Evolutionary conservation across 2,113 vertebrate genomes (phyloP).

Genomic region (Rhynchomys soricoides): DNA sequence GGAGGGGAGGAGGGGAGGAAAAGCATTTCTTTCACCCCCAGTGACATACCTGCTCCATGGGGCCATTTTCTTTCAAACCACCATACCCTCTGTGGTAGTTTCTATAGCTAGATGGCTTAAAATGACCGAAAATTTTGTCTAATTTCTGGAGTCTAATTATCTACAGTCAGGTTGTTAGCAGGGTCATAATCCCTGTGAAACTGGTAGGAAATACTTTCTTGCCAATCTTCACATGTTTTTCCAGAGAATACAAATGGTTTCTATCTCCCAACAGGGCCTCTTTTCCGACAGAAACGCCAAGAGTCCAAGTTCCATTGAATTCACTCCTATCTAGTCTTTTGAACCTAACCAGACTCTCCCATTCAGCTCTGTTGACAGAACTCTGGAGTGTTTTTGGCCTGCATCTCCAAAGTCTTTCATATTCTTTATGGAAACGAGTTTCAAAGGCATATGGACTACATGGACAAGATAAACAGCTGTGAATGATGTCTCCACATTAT

Average conservation of each 20-base stretch:
- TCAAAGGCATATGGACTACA: not conserved
- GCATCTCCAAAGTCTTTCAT: not conserved
- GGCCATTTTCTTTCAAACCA: not conserved
- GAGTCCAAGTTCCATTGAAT: too few species aligned
- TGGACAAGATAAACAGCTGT: not conserved
- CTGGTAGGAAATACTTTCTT: not conserved
- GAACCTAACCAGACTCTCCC: not conserved
- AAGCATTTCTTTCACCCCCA: too few species aligned
- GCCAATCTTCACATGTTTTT: not conserved
- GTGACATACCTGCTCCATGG: not conserved
- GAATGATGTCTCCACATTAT: not conserved
- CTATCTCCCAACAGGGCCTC: too few species aligned
- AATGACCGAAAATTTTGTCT: not conserved
- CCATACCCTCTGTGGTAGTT: not conserved
- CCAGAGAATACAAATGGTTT: not conserved
- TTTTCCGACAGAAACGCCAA: not conserved
- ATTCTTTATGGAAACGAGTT: not conserved
- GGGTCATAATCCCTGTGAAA: not conserved
- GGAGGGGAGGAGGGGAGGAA: too few species aligned
- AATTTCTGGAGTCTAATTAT: not conserved
- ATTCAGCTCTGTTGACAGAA: not conserved
- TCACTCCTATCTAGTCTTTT: not conserved
- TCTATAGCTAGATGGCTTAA: not conserved
- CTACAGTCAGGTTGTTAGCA: constrained; percentile 19
- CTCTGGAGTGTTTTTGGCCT: not conserved